Percentiles rank a stretch among this genome's conserved stretches.
Evolutionary conservation across 1,140 invertebrate genomes (phyloP).

Genomic region (Planococcus citri): DNA sequence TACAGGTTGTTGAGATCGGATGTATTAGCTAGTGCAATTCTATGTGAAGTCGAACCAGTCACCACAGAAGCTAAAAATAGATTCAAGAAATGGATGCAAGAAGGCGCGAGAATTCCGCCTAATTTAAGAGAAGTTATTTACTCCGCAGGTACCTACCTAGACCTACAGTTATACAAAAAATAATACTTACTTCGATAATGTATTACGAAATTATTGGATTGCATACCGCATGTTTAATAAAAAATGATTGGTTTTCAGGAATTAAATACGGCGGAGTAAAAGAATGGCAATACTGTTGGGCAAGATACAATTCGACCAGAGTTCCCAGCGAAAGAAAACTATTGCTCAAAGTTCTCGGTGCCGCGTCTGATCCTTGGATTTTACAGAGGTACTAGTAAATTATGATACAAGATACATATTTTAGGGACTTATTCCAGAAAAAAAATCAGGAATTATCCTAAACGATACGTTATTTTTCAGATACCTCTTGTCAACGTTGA

Average conservation of each 20-base stretch:
- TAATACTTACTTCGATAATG: too few relatives aligned
- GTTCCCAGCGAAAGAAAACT: conserved; percentile 53
- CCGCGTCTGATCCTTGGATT: conserved; percentile 55
- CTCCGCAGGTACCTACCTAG: conserved; percentile 44
- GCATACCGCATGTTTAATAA: too few relatives aligned
- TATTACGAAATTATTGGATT: too few relatives aligned
- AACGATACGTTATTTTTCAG: too few relatives aligned
- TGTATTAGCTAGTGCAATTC: conserved; percentile 45
- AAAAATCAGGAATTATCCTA: too few relatives aligned
- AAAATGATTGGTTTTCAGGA: too few relatives aligned
- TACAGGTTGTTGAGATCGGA: conserved; percentile 43
- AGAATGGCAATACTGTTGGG: conserved; percentile 66
- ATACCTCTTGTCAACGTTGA: conserved; percentile 49
- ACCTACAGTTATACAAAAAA: background rate
- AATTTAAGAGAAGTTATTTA: conserved; percentile 64
- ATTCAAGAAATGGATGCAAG: conserved; percentile 53
- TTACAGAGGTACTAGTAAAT: conserved; percentile 43
- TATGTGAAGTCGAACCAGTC: conserved; percentile 47
- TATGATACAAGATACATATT: background rate
- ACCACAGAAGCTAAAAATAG: conserved; percentile 45
- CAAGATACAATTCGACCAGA: conserved; percentile 49
- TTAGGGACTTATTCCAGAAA: background rate
- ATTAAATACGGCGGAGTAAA: conserved; percentile 49
- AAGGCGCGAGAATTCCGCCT: conserved; percentile 43
- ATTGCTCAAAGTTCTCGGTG: conserved; percentile 54